phyloP scores from a whole-genome alignment of 1,140 invertebrate species.

The Drosophila subobscura region DNA sequence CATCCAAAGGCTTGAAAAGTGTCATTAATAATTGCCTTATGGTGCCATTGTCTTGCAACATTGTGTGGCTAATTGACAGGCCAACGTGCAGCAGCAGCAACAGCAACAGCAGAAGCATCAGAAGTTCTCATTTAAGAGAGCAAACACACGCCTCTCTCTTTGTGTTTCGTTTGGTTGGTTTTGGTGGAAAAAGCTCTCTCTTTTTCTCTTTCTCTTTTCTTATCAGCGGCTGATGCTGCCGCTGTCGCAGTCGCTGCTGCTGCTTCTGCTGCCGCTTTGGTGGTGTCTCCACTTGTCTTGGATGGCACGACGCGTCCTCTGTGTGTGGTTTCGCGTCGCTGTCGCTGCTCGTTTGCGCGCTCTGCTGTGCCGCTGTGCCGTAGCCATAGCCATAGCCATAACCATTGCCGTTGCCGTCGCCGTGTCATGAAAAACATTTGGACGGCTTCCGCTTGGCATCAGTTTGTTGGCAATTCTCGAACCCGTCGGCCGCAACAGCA shows the following conservation, averaged over 20 bases:
- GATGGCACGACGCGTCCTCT: constrained; percentile 37
- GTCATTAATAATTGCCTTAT: constrained; percentile 50
- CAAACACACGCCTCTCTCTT: constrained; percentile 5
- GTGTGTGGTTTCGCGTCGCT: constrained; percentile 29
- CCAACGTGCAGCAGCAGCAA: constrained; percentile 4
- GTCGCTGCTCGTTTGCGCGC: constrained; percentile 33
- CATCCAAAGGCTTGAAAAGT: constrained; percentile 30
- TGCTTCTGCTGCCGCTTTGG: constrained; percentile 29
- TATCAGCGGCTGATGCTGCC: constrained; percentile 58
- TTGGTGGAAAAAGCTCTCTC: constrained; percentile 54
- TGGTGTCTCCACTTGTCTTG: constrained; percentile 37
- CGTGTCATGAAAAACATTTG: constrained; percentile 77
- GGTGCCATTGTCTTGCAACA: constrained; percentile 30
- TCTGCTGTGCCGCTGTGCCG: constrained; percentile 5
- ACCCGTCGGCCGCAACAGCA: constrained; percentile 67
- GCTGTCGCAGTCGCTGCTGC: constrained; percentile 13
- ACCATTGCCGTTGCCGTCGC: constrained; percentile 26
- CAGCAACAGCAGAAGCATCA: not conserved
- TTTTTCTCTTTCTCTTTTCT: constrained; percentile 27
- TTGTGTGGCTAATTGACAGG: constrained; percentile 42
- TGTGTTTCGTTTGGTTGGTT: not conserved
- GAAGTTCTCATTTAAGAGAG: constrained; percentile 21
- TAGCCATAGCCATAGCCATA: not conserved
- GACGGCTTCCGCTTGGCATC: constrained; percentile 75
- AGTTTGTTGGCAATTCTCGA: constrained; percentile 81